Percentiles rank a stretch among this genome's conserved stretches.
Evolutionary conservation across 2,113 vertebrate species (phyloP).

Genomic region (Melanostigma gelatinosum): DNA sequence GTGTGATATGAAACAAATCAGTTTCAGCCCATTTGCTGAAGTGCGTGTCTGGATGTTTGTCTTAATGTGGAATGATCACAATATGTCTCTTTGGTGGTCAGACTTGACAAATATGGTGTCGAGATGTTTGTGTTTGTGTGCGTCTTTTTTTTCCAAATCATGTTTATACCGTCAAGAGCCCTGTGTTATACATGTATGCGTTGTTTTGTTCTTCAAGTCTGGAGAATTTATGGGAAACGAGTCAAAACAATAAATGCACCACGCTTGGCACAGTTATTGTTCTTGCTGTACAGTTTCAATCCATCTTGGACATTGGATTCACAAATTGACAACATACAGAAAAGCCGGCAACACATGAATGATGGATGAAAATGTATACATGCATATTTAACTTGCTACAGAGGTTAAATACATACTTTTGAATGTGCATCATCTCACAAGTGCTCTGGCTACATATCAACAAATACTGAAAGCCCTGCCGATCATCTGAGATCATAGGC

Average conservation of each 20-base stretch:
- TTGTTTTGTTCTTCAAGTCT: slow-evolving; percentile 26
- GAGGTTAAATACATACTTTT: neutral
- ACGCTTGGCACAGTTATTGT: neutral
- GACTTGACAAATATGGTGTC: slow-evolving; percentile 66
- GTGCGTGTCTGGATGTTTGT: slow-evolving; percentile 76
- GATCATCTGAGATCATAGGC: neutral
- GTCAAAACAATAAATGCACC: slow-evolving; percentile 24
- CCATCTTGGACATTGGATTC: neutral
- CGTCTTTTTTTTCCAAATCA: slow-evolving; percentile 58
- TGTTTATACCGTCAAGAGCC: slow-evolving; percentile 54
- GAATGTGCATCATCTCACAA: neutral
- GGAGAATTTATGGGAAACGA: slow-evolving; percentile 12
- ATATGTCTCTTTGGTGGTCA: slow-evolving; percentile 62
- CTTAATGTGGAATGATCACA: slow-evolving; percentile 71
- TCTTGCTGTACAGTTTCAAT: neutral
- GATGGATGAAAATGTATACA: neutral
- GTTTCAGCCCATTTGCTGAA: slow-evolving; percentile 68
- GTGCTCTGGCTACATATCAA: neutral
- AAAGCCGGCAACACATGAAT: neutral
- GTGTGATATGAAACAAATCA: slow-evolving; percentile 78
- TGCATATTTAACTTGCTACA: neutral
- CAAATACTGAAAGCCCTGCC: neutral
- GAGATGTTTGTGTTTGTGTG: slow-evolving; percentile 64
- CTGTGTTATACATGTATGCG: slow-evolving; percentile 1
- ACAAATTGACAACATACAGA: neutral